These are phyloP conservation scores for Drosophila pseudotalamancana DNA, from an alignment of 2,888 invertebrate species.

Conservation along the genomic window DNA sequence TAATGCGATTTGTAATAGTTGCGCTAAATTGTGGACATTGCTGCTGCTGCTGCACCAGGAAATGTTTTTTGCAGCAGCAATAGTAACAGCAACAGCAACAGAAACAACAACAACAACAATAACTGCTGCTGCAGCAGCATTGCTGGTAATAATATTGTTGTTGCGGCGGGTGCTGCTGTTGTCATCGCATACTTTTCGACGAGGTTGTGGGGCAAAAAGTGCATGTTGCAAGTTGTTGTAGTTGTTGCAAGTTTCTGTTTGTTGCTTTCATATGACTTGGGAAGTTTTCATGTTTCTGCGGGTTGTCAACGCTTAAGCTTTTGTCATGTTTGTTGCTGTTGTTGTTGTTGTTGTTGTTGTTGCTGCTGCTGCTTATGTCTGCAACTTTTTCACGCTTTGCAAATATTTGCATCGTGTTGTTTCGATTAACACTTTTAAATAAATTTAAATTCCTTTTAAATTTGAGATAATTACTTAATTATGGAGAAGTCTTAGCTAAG, in stretches of 20 bases:
- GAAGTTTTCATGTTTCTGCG: slow-evolving; percentile 56
- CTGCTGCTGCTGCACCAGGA: slow-evolving; percentile 54
- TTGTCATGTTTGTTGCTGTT: slow-evolving; percentile 21
- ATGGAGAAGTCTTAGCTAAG: neutral
- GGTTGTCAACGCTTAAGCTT: slow-evolving; percentile 59
- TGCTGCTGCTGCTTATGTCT: slow-evolving; percentile 28
- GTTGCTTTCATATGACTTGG: slow-evolving; percentile 58
- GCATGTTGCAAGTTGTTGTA: slow-evolving; percentile 52
- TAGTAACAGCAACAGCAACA: neutral
- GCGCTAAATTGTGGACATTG: slow-evolving; percentile 69
- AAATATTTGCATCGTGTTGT: slow-evolving; percentile 26
- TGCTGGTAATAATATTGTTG: slow-evolving; percentile 64
- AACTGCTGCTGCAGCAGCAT: slow-evolving; percentile 24
- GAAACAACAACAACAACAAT: slow-evolving; percentile 21
- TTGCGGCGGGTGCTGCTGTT: slow-evolving; percentile 48
- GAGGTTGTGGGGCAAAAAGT: slow-evolving; percentile 19
- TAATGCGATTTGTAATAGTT: slow-evolving; percentile 76
- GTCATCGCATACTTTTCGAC: slow-evolving; percentile 40
- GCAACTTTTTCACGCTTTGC: slow-evolving; percentile 28
- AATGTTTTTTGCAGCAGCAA: slow-evolving; percentile 56
- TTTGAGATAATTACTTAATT: slow-evolving; percentile 21
- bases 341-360: slow-evolving; percentile 20
- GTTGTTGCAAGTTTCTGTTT: neutral
- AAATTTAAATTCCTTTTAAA: slow-evolving; percentile 48
- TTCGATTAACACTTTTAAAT: slow-evolving; percentile 13